Evolutionary conservation across 2,113 vertebrate genomes (phyloP).

Genomic region (Lontra canadensis): DNA sequence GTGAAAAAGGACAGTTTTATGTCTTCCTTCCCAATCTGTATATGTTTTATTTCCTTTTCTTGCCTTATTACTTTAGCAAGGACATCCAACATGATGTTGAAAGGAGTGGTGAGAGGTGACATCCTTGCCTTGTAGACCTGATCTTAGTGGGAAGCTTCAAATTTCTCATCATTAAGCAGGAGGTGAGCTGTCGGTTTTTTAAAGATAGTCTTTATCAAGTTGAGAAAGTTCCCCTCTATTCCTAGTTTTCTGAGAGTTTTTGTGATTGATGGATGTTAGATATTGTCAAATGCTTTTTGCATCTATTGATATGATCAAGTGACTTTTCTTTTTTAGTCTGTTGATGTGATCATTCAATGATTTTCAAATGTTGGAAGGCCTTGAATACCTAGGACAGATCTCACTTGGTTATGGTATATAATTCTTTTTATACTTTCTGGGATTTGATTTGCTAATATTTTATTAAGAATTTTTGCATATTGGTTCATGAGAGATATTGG

Average conservation of each 20-base stretch:
- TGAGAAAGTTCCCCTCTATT: not conserved
- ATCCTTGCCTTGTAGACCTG: not conserved
- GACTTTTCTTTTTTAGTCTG: not conserved
- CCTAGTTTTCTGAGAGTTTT: not conserved
- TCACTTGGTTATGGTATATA: not conserved
- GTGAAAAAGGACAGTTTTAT: not conserved
- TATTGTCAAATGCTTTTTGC: not conserved
- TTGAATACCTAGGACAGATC: not conserved
- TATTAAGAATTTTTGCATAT: not conserved
- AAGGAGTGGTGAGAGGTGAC: not conserved
- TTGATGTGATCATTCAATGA: not conserved
- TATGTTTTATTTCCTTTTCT: not conserved
- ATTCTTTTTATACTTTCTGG: not conserved
- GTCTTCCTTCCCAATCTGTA: not conserved
- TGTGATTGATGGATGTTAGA: not conserved
- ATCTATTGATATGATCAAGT: not conserved
- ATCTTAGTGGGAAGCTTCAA: not conserved
- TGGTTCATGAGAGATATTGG: not conserved
- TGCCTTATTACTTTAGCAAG: not conserved
- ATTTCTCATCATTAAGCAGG: not conserved
- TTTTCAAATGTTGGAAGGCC: not conserved
- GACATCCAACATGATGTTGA: not conserved
- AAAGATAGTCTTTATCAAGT: not conserved
- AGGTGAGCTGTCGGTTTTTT: not conserved
- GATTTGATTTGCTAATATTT: not conserved